Evolutionary conservation across 2,888 invertebrate species (phyloP).

Genomic region (Sarcophaga rosellei): DNA sequence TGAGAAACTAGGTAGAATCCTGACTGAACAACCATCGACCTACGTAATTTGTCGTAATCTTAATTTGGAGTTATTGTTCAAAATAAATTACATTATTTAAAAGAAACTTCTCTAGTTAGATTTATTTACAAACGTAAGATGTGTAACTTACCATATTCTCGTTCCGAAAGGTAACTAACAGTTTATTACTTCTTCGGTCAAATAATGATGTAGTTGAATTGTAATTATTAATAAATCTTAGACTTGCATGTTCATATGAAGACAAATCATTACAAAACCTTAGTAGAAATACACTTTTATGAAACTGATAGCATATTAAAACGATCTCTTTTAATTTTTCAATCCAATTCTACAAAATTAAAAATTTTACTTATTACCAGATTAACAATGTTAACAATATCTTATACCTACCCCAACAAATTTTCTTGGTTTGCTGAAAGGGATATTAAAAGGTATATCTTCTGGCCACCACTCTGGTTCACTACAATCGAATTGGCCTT

Average conservation of each 20-base stretch:
- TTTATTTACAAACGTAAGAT: no score
- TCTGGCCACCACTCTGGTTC: constrained; percentile 88
- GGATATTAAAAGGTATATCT: constrained; percentile 85
- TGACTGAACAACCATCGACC: no score
- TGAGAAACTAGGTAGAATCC: no score
- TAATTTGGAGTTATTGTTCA: no score
- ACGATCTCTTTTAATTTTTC: constrained; percentile 85
- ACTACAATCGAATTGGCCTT: constrained; percentile 79
- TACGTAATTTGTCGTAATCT: no score
- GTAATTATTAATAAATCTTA: constrained; percentile 87
- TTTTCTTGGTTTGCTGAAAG: constrained; percentile 84
- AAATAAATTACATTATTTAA: no score
- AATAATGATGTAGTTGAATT: constrained; percentile 88
- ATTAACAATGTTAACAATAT: constrained; percentile 3
- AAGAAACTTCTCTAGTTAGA: no score
- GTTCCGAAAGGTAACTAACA: constrained; percentile 89
- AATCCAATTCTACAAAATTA: constrained; percentile 83
- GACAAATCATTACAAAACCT: constrained; percentile 87
- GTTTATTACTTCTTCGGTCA: constrained; percentile 85
- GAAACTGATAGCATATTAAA: constrained; percentile 87
- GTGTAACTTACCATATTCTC: constrained; percentile 84
- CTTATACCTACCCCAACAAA: constrained; percentile 80
- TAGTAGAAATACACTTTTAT: constrained; percentile 87
- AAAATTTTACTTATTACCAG: constrained; percentile 2
- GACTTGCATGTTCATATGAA: constrained; percentile 84